Evolutionary conservation across 2,113 vertebrate species (phyloP).

Genomic region (cattle (Bos taurus)): DNA sequence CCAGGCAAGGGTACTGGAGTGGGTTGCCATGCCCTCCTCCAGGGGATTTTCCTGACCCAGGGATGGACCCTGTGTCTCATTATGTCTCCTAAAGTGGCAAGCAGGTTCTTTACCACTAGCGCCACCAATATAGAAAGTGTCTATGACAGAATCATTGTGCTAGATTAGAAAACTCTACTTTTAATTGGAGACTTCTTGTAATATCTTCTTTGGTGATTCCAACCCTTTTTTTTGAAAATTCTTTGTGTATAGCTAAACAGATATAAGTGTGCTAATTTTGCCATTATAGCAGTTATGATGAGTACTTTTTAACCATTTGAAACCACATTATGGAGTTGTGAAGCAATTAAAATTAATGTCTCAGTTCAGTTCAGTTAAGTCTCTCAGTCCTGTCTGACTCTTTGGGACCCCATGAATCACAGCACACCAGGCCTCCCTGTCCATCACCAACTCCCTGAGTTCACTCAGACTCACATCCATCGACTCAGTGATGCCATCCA

Average conservation of each 20-base stretch:
- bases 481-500: too few species aligned
- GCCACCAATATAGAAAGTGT: neutral
- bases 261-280: neutral
- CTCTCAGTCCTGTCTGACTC: too few species aligned
- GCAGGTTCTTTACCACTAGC: neutral
- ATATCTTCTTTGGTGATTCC: neutral
- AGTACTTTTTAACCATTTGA: neutral
- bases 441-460: too few species aligned
- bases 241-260: neutral
- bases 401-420: too few species aligned
- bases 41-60: neutral
- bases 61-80: neutral
- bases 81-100: neutral
- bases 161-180: neutral
- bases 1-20: neutral
- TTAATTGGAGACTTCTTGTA: neutral
- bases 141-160: neutral
- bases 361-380: too few species aligned
- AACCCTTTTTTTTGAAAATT: neutral
- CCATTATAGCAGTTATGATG: neutral
- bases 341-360: neutral
- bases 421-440: too few species aligned
- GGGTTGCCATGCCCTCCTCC: neutral
- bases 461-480: too few species aligned
- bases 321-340: neutral